These are phyloP conservation scores for Hedychridium roseum DNA, from an alignment of 2,888 invertebrate genomes.

Conservation along the genomic window DNA sequence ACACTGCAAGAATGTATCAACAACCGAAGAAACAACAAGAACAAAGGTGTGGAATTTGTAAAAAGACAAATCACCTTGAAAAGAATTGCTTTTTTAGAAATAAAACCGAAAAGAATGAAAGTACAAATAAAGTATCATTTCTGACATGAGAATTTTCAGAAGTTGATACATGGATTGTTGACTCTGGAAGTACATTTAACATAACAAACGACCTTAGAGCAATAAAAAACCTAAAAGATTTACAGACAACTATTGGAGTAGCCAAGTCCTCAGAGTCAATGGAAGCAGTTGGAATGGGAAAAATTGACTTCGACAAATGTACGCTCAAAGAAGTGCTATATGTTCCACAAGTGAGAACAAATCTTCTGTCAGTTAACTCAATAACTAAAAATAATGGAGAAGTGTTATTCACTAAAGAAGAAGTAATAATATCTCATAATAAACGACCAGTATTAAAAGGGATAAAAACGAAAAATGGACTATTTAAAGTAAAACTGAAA, in stretches of 20 bases:
- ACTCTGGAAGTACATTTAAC: conserved; percentile 7
- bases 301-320: background rate
- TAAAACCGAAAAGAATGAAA: background rate
- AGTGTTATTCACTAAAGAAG: conserved; percentile 1
- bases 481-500: background rate
- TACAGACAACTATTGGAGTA: background rate
- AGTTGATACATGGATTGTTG: background rate
- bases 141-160: background rate
- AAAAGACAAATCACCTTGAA: conserved; percentile 7
- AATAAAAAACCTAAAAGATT: background rate
- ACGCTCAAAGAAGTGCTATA: conserved; percentile 4
- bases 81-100: conserved; percentile 8
- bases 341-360: conserved; percentile 4
- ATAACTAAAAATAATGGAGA: conserved; percentile 4
- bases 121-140: background rate
- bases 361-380: conserved; percentile 4
- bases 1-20: background rate
- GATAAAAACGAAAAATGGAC: background rate
- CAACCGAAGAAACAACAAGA: background rate
- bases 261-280: background rate
- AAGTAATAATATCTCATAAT: background rate
- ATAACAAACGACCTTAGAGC: conserved; percentile 1
- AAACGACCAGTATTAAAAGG: background rate
- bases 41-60: conserved; percentile 6
- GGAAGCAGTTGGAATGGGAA: background rate